Percentiles rank a stretch among this genome's conserved stretches.
These are phyloP conservation scores for Euplagia quadripunctaria DNA, from an alignment of 2,888 invertebrate species.

Conservation along the genomic window DNA sequence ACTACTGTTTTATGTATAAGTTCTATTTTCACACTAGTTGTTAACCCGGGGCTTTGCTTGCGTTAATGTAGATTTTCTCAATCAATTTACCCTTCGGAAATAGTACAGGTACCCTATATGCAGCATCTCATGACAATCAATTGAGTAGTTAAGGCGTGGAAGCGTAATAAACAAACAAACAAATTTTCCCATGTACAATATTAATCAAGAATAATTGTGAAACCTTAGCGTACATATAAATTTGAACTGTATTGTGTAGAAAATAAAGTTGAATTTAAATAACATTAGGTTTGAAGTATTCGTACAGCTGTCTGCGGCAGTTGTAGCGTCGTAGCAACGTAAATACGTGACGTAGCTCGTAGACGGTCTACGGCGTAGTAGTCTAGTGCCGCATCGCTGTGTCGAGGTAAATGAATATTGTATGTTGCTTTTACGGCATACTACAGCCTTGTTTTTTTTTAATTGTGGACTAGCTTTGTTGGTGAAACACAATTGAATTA, in stretches of 20 bases:
- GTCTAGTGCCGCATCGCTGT: constrained; percentile 47
- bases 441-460: constrained; percentile 17
- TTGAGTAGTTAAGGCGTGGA: too few species aligned
- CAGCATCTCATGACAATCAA: too few species aligned
- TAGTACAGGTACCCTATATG: too few species aligned
- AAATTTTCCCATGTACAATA: too few species aligned
- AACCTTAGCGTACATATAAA: constrained; percentile 1
- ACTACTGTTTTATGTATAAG: background rate
- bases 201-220: background rate
- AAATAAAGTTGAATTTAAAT: constrained; percentile 2
- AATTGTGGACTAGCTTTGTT: background rate
- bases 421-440: constrained; percentile 32
- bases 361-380: constrained; percentile 74
- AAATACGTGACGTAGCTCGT: constrained; percentile 71
- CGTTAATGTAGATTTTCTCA: too few species aligned
- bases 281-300: background rate
- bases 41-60: too few species aligned
- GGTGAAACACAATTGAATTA: background rate
- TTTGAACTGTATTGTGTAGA: background rate
- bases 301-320: constrained; percentile 57
- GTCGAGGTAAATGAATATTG: constrained; percentile 42
- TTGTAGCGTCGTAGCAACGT: constrained; percentile 73
- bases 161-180: too few species aligned
- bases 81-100: too few species aligned
- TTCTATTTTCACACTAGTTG: background rate